These are phyloP conservation scores for Meghimatium bilineatum DNA, from an alignment of 2,888 invertebrate genomes.

Conservation along the genomic window DNA sequence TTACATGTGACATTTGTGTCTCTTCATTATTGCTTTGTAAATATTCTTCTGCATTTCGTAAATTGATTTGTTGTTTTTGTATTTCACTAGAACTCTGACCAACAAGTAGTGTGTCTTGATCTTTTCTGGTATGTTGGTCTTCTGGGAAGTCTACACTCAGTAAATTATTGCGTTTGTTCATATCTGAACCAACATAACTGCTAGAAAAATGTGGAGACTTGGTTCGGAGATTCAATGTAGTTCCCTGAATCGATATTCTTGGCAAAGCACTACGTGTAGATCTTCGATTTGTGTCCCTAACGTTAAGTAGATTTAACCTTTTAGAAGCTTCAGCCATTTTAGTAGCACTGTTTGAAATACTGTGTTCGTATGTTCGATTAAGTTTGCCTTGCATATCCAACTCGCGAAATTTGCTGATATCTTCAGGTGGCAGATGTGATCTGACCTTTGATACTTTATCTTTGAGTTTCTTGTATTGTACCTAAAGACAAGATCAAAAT, in stretches of 20 bases:
- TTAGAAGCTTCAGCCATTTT: constrained; percentile 69
- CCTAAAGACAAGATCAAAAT: constrained; percentile 10
- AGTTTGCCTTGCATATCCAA: constrained; percentile 66
- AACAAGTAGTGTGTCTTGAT: constrained; percentile 43
- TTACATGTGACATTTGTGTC: background rate
- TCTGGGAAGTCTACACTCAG: constrained; percentile 67
- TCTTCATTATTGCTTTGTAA: background rate
- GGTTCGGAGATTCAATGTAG: background rate
- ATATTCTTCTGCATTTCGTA: background rate
- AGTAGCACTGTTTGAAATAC: constrained; percentile 62
- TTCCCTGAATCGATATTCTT: constrained; percentile 24
- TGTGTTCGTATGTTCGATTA: constrained; percentile 56
- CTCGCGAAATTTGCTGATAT: constrained; percentile 61
- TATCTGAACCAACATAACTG: background rate
- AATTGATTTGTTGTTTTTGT: background rate
- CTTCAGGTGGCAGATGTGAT: constrained; percentile 64
- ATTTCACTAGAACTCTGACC: background rate
- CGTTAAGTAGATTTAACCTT: constrained; percentile 57
- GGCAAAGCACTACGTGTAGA: constrained; percentile 46
- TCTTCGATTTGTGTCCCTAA: background rate
- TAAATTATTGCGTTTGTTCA: constrained; percentile 57
- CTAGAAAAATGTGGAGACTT: background rate
- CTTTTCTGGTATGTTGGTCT: constrained; percentile 46
- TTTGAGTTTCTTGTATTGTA: constrained; percentile 66
- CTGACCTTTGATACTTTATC: constrained; percentile 68